Evolutionary conservation across 2,113 vertebrate species (phyloP), one percentile per base, ranked within the genome.

Genomic region (Baryphthengus martii): DNA sequence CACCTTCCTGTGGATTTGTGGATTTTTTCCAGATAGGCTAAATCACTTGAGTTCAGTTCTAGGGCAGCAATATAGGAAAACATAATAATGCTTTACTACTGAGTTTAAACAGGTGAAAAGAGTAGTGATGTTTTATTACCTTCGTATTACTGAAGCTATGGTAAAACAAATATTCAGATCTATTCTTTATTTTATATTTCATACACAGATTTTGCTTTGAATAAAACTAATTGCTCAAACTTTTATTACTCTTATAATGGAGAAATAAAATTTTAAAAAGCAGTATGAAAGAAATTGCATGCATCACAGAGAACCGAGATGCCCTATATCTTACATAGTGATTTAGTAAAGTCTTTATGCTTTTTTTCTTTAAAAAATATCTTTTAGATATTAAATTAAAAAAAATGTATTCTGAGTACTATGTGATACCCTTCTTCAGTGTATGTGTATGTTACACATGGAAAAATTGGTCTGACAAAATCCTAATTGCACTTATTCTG

Each of bases 81-180:
- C 11, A 71, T 21, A 77, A 35, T 33, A 39, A 66, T n/a, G 10
- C 4, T 80, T 80, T 79, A 39, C 37, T 75, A 7, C 31, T 50
- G 17, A 10, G 2, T 73, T 91, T 61, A 56, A 91, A 61, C 0
- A 4, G 3, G 13, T 37, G 13, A 77, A 76, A 88, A 65, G 67
- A 29, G 0, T 2, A 9, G 3, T 31, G n/a, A 1, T 5, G 8
- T 47, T 52, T 13, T 39, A 35, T 74, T 72, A 33, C 39, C 17
- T 52, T 71, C 0, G 0, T 47, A 44, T 18, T 68, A 33, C 18
- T 37, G 52, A 89, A 82, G 8, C 20, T 16, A 82, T 78, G 17
- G 18, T 61, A 58, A 77, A 77, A 68, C 7, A 91, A 53, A 63
- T 67, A 15, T 55, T 86, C 23, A 56, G 6, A 19, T 45, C 15